Evolutionary conservation across 2,888 invertebrate genomes (phyloP).

Genomic region (Xylocampa areola): DNA sequence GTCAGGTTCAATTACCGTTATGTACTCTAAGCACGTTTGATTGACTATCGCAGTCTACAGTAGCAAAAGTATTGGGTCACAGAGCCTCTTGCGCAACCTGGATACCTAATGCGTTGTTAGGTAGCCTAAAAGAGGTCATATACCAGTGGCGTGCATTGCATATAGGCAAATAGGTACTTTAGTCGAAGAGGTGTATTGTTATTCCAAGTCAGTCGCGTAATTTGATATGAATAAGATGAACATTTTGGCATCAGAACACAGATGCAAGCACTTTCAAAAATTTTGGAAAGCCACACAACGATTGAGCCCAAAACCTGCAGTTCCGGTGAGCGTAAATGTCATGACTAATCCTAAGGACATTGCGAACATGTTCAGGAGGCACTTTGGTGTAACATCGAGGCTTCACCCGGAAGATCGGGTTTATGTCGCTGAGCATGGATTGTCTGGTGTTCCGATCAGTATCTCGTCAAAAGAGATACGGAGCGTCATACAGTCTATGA

Average conservation of each 20-base stretch:
- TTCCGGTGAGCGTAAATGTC: conserved; percentile 3
- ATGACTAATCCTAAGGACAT: conserved; percentile 1
- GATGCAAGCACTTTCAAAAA: too few species aligned
- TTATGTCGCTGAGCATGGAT: too few species aligned
- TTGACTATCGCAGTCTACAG: conserved; percentile 14
- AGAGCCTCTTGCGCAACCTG: conserved; percentile 20
- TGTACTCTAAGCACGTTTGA: conserved; percentile 37
- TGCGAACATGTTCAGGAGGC: conserved; percentile 3
- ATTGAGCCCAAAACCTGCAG: neutral
- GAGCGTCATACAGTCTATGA: too few species aligned
- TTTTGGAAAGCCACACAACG: neutral
- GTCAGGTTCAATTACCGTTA: conserved; percentile 14
- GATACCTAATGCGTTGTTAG: conserved; percentile 23
- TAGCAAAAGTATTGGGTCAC: conserved; percentile 4
- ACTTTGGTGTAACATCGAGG: neutral
- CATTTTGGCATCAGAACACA: too few species aligned
- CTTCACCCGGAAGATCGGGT: too few species aligned
- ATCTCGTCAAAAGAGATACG: too few species aligned
- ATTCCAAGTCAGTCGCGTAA: too few species aligned
- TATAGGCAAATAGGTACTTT: too few species aligned
- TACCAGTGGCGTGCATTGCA: neutral
- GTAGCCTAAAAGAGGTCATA: neutral
- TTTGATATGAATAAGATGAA: too few species aligned
- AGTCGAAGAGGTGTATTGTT: too few species aligned
- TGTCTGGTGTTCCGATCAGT: too few species aligned